Evolutionary conservation across 2,888 invertebrate genomes (phyloP), one percentile per base, ranked within the genome.

Genomic region (Scaptomyza flava): DNA sequence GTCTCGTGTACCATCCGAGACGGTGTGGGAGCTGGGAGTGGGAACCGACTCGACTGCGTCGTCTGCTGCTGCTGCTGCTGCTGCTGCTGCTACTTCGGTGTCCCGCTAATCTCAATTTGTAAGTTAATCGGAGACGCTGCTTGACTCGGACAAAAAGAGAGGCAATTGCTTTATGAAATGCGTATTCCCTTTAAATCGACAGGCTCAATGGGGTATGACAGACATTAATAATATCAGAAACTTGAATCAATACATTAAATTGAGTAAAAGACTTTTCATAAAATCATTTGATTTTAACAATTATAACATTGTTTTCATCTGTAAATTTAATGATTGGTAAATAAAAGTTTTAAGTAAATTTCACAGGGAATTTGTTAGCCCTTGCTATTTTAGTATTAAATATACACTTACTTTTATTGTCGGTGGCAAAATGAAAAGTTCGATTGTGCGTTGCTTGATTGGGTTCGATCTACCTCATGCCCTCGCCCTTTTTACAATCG

Each of bases 21-120:
- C 71, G 57, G 47, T 36, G 50, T 72, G 65, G 30, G 52, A 41
- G 23, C 14, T 27, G 45, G 30, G 30, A 58, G 30, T 65, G 38
- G 33, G 48, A 36, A 57, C 61, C 45, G 17, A 38, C 20, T 31
- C 54, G 61, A 52, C 62, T 60, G 54, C 14, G 7, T 8, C 51
- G 51, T 47, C 66, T 60, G 58, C 17, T 17, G 1, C 17, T 1
- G 17, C 17, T 60, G 58, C 17, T 17, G 1, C 17, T 1, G 17
- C 17, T 17, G 17, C 52, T 60, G 54, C 52, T 51, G 81, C 76
- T 72, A 75, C 71, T 68, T 66, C 61, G 90, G 89, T 89, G 87
- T 90, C 90, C 90, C 90, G 90, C 90, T 84, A 90, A 84, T 82
- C 82, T 87, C 85, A 90, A 90, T 90, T 90, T 90, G 89, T 89